These are phyloP conservation scores for Drosophila miranda DNA, from an alignment of 1,140 invertebrate genomes.

Conservation along the genomic window DNA sequence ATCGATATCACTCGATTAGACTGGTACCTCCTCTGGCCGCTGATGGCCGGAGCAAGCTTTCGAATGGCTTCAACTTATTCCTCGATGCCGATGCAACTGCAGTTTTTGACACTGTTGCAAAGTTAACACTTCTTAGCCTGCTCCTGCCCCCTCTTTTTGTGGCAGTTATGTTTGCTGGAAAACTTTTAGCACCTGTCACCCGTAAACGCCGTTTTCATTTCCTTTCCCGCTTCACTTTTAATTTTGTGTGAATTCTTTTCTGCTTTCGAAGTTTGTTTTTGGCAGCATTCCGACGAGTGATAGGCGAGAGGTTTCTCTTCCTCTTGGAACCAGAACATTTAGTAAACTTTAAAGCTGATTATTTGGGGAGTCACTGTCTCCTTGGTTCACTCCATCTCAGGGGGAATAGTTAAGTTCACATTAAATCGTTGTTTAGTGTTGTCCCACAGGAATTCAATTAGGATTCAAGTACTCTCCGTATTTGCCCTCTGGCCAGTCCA, in stretches of 20 bases:
- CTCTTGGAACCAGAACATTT: no score
- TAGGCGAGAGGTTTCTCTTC: no score
- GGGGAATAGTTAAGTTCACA: neutral
- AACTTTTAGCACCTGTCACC: conserved; percentile 40
- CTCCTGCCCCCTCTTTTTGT: neutral
- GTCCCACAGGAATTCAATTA: conserved; percentile 12
- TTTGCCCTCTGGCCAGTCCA: neutral
- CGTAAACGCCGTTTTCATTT: conserved; percentile 8
- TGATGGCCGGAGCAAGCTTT: conserved; percentile 25
- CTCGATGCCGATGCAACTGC: conserved; percentile 20
- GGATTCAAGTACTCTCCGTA: neutral
- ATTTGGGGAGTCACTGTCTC: no score
- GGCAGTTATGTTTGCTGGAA: conserved; percentile 19
- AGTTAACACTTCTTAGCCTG: conserved; percentile 22
- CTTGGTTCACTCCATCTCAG: no score
- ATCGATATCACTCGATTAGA: neutral
- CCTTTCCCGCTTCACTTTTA: neutral
- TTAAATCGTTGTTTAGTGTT: conserved; percentile 4
- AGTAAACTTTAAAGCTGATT: no score
- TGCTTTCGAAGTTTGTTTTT: conserved; percentile 7
- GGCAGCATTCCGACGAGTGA: neutral
- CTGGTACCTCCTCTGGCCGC: neutral
- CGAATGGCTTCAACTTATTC: conserved; percentile 25
- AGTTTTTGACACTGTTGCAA: conserved; percentile 48
- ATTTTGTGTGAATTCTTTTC: neutral